Conservation (phyloP, 2,113 vertebrate species). For the Ptilonorhynchus violaceus region DNA sequence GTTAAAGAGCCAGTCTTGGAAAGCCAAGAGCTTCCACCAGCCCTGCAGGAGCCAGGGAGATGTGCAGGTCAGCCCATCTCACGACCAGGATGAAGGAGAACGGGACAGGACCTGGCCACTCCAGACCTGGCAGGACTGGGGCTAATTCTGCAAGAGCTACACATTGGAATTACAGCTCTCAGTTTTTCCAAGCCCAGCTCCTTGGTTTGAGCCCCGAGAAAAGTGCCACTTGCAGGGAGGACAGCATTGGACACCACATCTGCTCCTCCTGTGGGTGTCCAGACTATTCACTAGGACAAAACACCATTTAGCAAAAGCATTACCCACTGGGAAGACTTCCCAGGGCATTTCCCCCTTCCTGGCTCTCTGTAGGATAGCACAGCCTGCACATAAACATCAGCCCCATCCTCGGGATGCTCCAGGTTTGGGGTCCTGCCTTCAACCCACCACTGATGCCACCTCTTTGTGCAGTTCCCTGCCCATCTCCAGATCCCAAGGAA, state of each 20-base stretch:
- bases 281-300: background rate
- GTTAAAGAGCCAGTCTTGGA: background rate
- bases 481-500: background rate
- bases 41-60: background rate
- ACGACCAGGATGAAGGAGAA: accelerated
- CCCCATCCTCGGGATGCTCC: background rate
- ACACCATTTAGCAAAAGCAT: background rate
- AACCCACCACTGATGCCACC: accelerated
- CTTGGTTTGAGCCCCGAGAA: background rate
- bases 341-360: background rate
- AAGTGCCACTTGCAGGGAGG: background rate
- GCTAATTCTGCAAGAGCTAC: background rate
- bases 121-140: accelerated
- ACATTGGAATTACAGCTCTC: background rate
- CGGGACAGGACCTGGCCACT: background rate
- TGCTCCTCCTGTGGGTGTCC: background rate
- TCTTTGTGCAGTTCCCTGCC: background rate
- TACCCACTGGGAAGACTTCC: accelerated
- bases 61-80: accelerated
- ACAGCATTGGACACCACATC: background rate
- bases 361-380: accelerated
- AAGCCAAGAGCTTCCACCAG: background rate
- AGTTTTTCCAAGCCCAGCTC: background rate
- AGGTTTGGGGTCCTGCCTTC: background rate
- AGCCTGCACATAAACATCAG: background rate